Conservation (phyloP, 35 echinoderm and acorn worm species). For the Apostichopus japonicus region DNA sequence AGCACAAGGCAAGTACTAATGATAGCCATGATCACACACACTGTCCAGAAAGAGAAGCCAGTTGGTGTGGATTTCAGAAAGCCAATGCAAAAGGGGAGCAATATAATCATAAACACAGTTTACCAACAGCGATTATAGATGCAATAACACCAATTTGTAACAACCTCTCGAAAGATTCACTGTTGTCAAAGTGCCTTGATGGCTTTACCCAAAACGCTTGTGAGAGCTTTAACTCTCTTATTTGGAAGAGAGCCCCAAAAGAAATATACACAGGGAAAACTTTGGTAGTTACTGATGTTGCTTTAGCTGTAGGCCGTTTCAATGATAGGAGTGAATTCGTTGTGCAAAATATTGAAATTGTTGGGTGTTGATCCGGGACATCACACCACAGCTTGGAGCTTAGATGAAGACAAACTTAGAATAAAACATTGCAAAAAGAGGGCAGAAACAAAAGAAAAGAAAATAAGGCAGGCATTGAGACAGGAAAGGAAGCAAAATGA, state of each 20-base stretch:
- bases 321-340: slow-evolving; percentile 37
- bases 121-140: background rate
- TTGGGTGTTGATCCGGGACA: no score
- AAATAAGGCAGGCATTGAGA: background rate
- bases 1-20: slow-evolving; percentile 17
- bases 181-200: background rate
- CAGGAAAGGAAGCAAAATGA: background rate
- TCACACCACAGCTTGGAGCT: no score
- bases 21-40: background rate
- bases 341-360: background rate
- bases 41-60: background rate
- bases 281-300: background rate
- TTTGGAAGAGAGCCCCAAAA: slow-evolving; percentile 21
- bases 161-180: background rate
- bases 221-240: slow-evolving; percentile 2
- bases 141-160: background rate
- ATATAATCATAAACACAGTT: background rate
- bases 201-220: slow-evolving; percentile 30
- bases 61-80: slow-evolving; percentile 51
- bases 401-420: no score
- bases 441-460: background rate
- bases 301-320: slow-evolving; percentile 6
- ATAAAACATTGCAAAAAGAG: no score
- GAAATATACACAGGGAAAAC: slow-evolving; percentile 38
- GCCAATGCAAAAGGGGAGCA: background rate